Base-by-base conservation (phyloP, 2,797 vertebrate genomes). In the Chromobotia macracanthus region DNA sequence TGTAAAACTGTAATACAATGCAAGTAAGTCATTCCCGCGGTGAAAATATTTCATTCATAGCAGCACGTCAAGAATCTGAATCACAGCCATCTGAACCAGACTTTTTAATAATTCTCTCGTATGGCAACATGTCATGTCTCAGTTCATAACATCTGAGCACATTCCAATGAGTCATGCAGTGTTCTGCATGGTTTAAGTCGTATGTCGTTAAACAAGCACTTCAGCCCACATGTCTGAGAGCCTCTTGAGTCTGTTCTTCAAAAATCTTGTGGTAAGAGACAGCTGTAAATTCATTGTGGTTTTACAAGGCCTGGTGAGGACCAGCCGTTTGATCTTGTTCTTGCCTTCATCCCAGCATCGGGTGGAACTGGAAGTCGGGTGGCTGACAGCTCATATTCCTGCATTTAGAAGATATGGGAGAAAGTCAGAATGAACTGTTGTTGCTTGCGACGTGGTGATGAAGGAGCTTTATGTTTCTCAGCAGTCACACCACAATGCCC, bases 381-480 rank as follows among this genome's bases (percentile, higher is more conserved):
- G 41, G 46, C 56, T 61, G 28, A 7, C 56, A 73, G 77, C 66
- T 77, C n/a, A 48, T 77, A 60, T 69, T 69, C 41, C 75, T 19
- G 65, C 25, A 38, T 60, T 73, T 48, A 55, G 11, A 50, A 73
- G 38, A n/a, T 41, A 73, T 50, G 44, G 75, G 38, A 73, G 19
- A 51, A 66, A 31, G 56, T 48, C 51, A 75, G 41, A 72, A n/a
- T 31, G 15, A 7, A 28, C 21, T 66, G 64, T 13, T 9, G 41
- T 48, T 51, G 66, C 70, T 66, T 80, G 28, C 31, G 23, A 15
- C n/a, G 23, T 63, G n/a, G 21, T 11, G 13, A 60, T 78, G 53
- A 81, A 79, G 75, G 58, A 10, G 9, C 44, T 35, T 44, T 64
- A 63, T 70, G 72, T 85, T 77, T 73, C 55, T 69, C 23, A 58